These are phyloP conservation scores for Rousettus leschenaultii DNA, from an alignment of 2,113 vertebrate species.

Conservation along the genomic window DNA sequence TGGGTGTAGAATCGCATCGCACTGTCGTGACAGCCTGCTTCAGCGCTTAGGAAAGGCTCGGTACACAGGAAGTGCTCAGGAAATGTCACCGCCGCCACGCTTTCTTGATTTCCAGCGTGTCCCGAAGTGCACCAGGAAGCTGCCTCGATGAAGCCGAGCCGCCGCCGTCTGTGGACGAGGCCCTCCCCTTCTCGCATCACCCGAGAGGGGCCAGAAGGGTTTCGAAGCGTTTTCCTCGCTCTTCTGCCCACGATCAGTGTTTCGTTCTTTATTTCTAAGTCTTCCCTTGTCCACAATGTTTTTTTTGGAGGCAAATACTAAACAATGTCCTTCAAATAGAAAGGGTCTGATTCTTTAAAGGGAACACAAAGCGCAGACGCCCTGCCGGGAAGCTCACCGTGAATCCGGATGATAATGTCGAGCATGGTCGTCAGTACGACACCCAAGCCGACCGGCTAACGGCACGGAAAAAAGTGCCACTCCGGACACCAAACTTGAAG, in stretches of 20 bases:
- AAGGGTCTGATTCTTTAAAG: background rate
- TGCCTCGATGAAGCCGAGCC: too few relatives aligned
- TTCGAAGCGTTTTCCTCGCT: background rate
- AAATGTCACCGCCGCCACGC: background rate
- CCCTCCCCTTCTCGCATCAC: too few relatives aligned
- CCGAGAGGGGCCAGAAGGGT: background rate
- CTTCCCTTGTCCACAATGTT: background rate
- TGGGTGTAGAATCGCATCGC: too few relatives aligned
- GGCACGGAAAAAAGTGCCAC: background rate
- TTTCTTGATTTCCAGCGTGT: background rate
- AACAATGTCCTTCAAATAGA: background rate
- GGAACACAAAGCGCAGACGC: background rate
- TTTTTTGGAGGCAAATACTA: background rate
- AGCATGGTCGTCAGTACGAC: rapidly evolving
- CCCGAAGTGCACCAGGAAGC: too few relatives aligned
- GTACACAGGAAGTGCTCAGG: background rate
- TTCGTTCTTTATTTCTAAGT: background rate
- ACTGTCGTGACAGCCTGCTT: too few relatives aligned
- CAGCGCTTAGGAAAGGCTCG: background rate
- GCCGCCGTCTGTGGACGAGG: too few relatives aligned
- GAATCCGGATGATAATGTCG: background rate
- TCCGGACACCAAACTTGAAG: too few relatives aligned
- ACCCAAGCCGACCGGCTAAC: background rate
- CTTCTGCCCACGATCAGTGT: background rate
- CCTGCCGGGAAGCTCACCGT: rapidly evolving